Conservation (phyloP, 2,888 invertebrate genomes). For the Mythimna lalbum region DNA sequence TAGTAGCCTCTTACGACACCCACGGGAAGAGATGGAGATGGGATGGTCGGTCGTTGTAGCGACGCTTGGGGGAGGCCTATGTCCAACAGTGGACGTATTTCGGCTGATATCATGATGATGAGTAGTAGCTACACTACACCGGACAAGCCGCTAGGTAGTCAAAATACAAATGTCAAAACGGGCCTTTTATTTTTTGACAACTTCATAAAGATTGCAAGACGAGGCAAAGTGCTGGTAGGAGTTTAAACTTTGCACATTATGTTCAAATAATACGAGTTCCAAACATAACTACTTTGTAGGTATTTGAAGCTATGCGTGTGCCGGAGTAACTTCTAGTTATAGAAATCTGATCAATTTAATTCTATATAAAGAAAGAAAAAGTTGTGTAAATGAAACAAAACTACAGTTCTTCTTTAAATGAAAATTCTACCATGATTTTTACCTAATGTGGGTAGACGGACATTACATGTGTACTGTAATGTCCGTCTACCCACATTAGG, state of each 20-base stretch:
- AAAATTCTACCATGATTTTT: background rate
- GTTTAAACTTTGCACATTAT: background rate
- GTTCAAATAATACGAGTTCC: background rate
- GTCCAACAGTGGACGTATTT: no score
- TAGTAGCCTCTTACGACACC: no score
- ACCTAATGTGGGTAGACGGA: background rate
- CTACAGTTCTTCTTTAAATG: background rate
- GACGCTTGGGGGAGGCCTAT: no score
- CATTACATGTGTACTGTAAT: no score
- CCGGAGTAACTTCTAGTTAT: background rate
- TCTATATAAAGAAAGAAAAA: background rate
- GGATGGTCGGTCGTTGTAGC: no score
- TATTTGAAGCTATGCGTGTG: slow-evolving; percentile 7
- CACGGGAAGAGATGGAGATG: no score
- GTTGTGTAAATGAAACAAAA: background rate
- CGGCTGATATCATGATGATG: no score
- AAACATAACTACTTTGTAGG: background rate
- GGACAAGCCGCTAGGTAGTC: no score
- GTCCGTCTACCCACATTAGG: no score
- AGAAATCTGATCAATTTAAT: slow-evolving; percentile 8
- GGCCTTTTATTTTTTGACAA: no score
- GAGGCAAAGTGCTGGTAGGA: background rate
- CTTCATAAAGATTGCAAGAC: background rate
- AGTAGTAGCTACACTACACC: no score
- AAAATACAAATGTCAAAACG: no score